Evolutionary conservation across 2,113 vertebrate genomes (phyloP), one percentile per base, ranked within the genome.

Genomic region (Atractosteus spatula): DNA sequence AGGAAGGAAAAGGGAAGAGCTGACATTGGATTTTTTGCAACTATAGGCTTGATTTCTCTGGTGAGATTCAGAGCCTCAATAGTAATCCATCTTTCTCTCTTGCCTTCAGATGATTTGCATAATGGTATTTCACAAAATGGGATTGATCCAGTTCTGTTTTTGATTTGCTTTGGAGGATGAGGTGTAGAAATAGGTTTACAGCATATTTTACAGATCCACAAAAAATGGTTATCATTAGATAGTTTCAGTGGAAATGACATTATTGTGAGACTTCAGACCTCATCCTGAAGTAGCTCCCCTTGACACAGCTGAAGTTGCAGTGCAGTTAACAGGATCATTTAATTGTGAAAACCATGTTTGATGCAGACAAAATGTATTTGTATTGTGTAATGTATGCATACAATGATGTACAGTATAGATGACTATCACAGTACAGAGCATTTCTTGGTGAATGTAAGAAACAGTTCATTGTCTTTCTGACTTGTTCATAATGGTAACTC

Each of bases 1-100:
- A 73, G 73, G 73, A 78, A 79, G 76, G 88, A 79, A 80, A 81
- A 78, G 84, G 80, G 54, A 82, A 29, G 75, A 74, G 5, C 3
- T 88, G 82, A 82, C 64, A 72, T 69, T 77, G 71, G 62, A 74
- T 73, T 13, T 68, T 68, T 44, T 13, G 11, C 10, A 79, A 66
- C 76, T 73, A 64, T 64, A 69, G 41, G 11, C 43, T 77, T 80
- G 14, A 78, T 85, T 85, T 70, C 77, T 84, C 56, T 68, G 69
- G 41, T 79, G 73, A 69, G 62, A 87, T 79, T 76, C 78, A 62
- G 62, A 74, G 66, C 71, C 54, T 47, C 78, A 57, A 64, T 7
- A 29, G 14, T 1, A 64, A 64, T 64, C 62, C 62, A 64, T 64
- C 62, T 64, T 64, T 64, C 17, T 29, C 3, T 64, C 41, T 42